Conservation (phyloP, 1,140 invertebrate genomes). For the Bathynomus jamesi region DNA sequence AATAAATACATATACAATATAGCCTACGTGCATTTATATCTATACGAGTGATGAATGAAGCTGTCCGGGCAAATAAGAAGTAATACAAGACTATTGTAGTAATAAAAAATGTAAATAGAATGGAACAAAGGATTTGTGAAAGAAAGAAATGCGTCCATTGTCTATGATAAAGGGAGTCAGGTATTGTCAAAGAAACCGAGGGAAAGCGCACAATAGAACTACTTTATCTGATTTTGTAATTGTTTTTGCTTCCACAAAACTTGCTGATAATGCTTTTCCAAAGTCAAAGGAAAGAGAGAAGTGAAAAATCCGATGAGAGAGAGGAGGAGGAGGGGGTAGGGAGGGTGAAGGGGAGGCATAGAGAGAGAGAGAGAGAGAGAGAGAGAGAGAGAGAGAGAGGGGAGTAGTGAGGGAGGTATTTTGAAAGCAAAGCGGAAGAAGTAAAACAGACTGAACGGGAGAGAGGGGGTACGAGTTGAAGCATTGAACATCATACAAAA, state of each 20-base stretch:
- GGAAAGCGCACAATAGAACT: not conserved
- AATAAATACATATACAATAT: not conserved
- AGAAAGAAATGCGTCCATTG: not conserved
- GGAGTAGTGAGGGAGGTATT: not conserved
- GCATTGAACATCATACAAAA: no score
- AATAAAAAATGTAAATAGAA: conserved; percentile 2
- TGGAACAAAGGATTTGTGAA: not conserved
- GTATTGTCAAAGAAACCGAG: not conserved
- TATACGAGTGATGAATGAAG: not conserved
- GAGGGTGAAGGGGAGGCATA: not conserved
- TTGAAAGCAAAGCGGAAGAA: not conserved
- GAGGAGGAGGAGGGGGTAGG: not conserved
- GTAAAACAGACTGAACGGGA: not conserved
- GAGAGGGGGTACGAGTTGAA: not conserved
- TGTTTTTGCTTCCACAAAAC: not conserved
- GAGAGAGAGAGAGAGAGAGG: not conserved
- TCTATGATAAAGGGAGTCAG: not conserved
- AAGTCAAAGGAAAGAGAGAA: not conserved
- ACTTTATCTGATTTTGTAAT: not conserved
- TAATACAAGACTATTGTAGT: conserved; percentile 1
- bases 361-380: not conserved
- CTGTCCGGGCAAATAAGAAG: not conserved
- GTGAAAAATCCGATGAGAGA: not conserved
- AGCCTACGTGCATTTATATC: not conserved
- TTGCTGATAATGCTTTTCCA: not conserved